Percentiles rank a stretch among this genome's conserved stretches.
These are phyloP conservation scores for Leptopilina clavipes DNA, from an alignment of 1,140 invertebrate species.

Conservation along the genomic window DNA sequence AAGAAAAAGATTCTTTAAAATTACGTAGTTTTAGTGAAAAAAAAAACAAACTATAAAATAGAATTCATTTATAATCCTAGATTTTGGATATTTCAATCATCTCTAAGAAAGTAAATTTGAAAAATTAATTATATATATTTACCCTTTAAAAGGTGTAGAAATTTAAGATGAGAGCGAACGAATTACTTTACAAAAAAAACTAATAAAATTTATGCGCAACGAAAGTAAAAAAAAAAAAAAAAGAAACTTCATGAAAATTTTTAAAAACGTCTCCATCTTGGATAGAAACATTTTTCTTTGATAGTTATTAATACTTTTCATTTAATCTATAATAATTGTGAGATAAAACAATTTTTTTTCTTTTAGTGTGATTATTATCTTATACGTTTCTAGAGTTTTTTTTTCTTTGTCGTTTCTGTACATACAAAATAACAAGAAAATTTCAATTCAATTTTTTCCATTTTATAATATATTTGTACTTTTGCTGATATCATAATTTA, in stretches of 20 bases:
- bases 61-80: constrained; percentile 30
- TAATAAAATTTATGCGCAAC: constrained; percentile 39
- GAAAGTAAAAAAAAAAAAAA: constrained; percentile 41
- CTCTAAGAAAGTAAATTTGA: constrained; percentile 28
- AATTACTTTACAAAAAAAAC: constrained; percentile 20
- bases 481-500: constrained; percentile 38
- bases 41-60: background rate
- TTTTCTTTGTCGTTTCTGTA: background rate
- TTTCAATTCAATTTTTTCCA: constrained; percentile 34
- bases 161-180: background rate
- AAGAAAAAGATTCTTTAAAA: background rate
- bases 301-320: too few species aligned
- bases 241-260: constrained; percentile 1
- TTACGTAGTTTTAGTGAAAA: constrained; percentile 11
- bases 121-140: constrained; percentile 36
- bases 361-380: background rate
- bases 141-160: background rate
- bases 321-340: too few species aligned
- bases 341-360: too few species aligned
- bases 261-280: background rate
- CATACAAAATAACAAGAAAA: background rate
- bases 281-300: background rate
- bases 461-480: constrained; percentile 35
- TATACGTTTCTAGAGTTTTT: background rate
- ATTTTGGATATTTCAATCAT: constrained; percentile 21